Evolutionary conservation across 1,140 invertebrate genomes (phyloP).

Genomic region (Calosoma granatense): DNA sequence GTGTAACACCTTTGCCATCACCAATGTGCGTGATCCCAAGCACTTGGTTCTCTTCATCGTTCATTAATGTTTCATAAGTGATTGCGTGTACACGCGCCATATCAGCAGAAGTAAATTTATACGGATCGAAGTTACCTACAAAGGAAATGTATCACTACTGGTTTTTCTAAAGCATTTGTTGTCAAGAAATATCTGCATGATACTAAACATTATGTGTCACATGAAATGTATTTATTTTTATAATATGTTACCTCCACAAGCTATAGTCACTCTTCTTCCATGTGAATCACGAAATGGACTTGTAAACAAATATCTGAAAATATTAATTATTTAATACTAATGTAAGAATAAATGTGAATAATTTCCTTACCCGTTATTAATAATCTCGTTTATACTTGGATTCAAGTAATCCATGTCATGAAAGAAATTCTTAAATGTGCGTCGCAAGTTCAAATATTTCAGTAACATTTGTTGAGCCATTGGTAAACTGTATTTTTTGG

Average conservation of each 20-base stretch:
- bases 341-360: too few relatives aligned
- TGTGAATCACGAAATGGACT: conserved; percentile 57
- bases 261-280: conserved; percentile 59
- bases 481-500: conserved; percentile 68
- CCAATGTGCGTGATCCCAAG: conserved; percentile 57
- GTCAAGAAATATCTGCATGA: conserved; percentile 3
- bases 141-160: too few relatives aligned
- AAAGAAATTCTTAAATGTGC: conserved; percentile 50
- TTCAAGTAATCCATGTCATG: conserved; percentile 54
- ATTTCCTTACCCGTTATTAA: conserved; percentile 53
- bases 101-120: conserved; percentile 50
- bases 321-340: too few relatives aligned
- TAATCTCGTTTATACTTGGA: conserved; percentile 47
- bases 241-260: conserved; percentile 44
- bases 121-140: conserved; percentile 50
- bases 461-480: conserved; percentile 68
- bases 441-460: conserved; percentile 66
- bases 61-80: conserved; percentile 61
- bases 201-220: too few relatives aligned
- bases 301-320: conserved; percentile 55
- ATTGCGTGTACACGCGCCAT: conserved; percentile 55
- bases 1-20: conserved; percentile 45
- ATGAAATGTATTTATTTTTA: background rate
- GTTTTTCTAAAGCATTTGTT: background rate
- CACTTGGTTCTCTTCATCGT: conserved; percentile 62